A percentile compares a stretch with the other conserved stretches of the same genome.
These are phyloP conservation scores for Phengaris arion DNA, from an alignment of 2,888 invertebrate genomes.

Conservation along the genomic window DNA sequence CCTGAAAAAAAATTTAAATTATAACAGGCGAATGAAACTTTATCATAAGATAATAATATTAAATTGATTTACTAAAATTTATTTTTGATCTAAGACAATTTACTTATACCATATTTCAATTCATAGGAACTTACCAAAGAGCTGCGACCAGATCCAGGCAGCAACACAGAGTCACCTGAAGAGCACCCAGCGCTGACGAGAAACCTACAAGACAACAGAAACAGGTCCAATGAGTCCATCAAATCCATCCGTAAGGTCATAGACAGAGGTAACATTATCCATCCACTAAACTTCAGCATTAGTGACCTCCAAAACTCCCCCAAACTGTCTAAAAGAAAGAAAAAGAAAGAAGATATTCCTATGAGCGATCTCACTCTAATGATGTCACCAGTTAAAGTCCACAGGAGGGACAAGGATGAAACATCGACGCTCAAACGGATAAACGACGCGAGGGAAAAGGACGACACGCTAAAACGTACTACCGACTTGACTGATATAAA, in stretches of 20 bases:
- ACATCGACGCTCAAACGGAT: slow-evolving; percentile 80
- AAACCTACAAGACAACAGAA: slow-evolving; percentile 52
- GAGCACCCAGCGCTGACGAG: slow-evolving; percentile 68
- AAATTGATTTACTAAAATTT: no score
- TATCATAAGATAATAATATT: no score
- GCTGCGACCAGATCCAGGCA: slow-evolving; percentile 79
- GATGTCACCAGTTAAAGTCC: slow-evolving; percentile 64
- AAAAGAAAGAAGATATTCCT: slow-evolving; percentile 62
- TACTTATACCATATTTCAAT: slow-evolving; percentile 17
- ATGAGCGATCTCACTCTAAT: slow-evolving; percentile 68
- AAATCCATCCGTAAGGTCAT: slow-evolving; percentile 60
- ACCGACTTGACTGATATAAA: slow-evolving; percentile 82
- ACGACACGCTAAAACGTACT: slow-evolving; percentile 77
- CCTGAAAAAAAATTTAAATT: neutral
- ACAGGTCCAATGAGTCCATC: slow-evolving; percentile 62
- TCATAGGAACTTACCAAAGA: slow-evolving; percentile 72
- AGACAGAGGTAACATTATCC: slow-evolving; percentile 68
- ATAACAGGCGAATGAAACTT: neutral
- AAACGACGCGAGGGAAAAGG: slow-evolving; percentile 83
- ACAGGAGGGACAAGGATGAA: slow-evolving; percentile 57
- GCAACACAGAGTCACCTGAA: slow-evolving; percentile 84
- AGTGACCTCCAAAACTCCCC: slow-evolving; percentile 70
- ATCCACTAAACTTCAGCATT: slow-evolving; percentile 73
- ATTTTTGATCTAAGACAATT: neutral
- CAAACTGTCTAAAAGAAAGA: slow-evolving; percentile 56